Evolutionary conservation across 2,888 invertebrate genomes (phyloP).

Genomic region (Halocaridina rubra): DNA sequence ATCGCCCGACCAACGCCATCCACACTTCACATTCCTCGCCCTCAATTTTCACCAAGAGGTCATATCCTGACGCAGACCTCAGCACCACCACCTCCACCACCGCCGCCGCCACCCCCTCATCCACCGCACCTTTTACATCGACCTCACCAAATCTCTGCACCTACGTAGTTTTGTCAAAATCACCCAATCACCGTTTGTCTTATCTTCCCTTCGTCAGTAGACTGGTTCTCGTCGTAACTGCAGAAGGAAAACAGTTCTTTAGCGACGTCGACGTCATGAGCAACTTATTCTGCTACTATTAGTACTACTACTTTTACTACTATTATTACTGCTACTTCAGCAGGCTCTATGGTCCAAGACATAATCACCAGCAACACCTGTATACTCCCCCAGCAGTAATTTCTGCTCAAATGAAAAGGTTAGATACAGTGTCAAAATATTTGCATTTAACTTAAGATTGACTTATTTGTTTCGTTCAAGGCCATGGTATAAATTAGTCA

Average conservation of each 20-base stretch:
- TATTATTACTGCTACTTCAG: not conserved
- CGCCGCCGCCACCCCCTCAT: not conserved
- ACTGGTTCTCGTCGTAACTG: too few species aligned
- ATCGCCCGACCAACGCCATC: not conserved
- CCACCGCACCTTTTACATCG: conserved; percentile 56
- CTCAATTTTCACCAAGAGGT: conserved; percentile 40
- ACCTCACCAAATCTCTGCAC: conserved; percentile 61
- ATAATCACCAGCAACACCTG: not conserved
- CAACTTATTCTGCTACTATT: too few species aligned
- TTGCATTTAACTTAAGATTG: too few species aligned
- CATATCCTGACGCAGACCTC: conserved; percentile 14
- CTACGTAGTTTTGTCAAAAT: conserved; percentile 34
- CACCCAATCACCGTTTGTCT: too few species aligned
- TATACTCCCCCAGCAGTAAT: not conserved
- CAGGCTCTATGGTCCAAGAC: not conserved
- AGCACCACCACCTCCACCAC: not conserved
- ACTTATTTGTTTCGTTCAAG: too few species aligned
- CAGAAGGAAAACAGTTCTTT: too few species aligned
- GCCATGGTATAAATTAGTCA: not conserved
- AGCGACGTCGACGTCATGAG: too few species aligned
- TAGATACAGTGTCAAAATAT: too few species aligned
- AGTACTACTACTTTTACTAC: too few species aligned
- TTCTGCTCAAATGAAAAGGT: not conserved
- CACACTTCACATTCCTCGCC: conserved; percentile 29
- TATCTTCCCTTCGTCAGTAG: too few species aligned